Evolutionary conservation across 2,888 invertebrate genomes (phyloP).

Genomic region (Leptura quadrifasciata): DNA sequence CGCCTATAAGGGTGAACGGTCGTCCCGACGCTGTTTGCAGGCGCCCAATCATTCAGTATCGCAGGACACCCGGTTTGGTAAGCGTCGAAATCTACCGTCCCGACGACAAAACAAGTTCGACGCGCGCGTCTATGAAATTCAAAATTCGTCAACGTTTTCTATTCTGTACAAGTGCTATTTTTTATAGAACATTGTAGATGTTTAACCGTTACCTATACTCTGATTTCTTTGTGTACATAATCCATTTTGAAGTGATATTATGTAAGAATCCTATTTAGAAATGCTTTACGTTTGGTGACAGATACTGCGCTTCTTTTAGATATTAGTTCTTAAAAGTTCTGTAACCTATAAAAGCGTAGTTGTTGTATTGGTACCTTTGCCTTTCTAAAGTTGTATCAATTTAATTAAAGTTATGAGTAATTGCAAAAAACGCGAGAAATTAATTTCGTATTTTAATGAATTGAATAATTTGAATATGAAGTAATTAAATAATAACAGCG

Average conservation of each 20-base stretch:
- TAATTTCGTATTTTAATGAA: not conserved
- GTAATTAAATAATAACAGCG: not conserved
- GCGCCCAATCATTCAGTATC: conserved; percentile 63
- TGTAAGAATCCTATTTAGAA: conserved; percentile 54
- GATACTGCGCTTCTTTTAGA: conserved; percentile 34
- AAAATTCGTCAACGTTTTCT: conserved; percentile 39
- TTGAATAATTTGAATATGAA: not conserved
- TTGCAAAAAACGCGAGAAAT: not conserved
- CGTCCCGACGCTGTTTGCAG: conserved; percentile 62
- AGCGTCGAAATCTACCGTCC: conserved; percentile 56
- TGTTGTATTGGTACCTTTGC: no score
- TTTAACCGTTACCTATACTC: conserved; percentile 46
- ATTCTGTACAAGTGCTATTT: conserved; percentile 49
- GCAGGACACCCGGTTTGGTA: conserved; percentile 60
- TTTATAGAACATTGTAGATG: conserved; percentile 48
- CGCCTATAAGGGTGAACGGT: conserved; percentile 68
- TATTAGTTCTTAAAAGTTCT: no score
- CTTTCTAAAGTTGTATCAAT: not conserved
- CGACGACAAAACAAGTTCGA: conserved; percentile 43
- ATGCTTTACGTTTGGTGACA: conserved; percentile 36
- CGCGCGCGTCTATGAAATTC: conserved; percentile 52
- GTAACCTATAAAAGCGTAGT: no score
- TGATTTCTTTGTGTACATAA: conserved; percentile 56
- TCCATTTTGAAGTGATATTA: conserved; percentile 59
- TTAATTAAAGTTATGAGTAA: not conserved